These are phyloP conservation scores for Gadopsis bispinosus DNA, from an alignment of 2,797 vertebrate species.

Conservation along the genomic window DNA sequence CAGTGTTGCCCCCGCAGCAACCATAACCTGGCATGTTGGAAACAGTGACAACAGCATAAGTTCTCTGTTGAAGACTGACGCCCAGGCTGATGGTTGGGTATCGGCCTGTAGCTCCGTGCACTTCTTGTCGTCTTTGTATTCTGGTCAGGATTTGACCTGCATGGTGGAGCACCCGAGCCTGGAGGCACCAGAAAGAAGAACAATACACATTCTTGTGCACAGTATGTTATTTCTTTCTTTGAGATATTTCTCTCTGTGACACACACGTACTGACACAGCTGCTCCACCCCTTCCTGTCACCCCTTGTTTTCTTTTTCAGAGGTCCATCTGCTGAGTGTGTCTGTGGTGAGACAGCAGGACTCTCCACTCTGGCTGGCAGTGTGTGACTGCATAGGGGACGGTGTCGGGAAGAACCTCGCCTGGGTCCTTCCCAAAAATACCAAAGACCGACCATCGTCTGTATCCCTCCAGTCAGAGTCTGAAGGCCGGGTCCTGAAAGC, in stretches of 20 bases:
- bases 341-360: constrained; percentile 56
- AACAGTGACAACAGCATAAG: constrained; percentile 33
- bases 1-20: constrained; percentile 62
- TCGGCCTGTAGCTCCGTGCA: constrained; percentile 52
- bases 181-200: constrained; percentile 61
- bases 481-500: constrained; percentile 52
- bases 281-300: constrained; percentile 40
- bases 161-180: constrained; percentile 70
- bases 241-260: constrained; percentile 31
- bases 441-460: constrained; percentile 26
- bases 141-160: constrained; percentile 79
- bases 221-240: constrained; percentile 64
- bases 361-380: constrained; percentile 74
- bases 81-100: constrained; percentile 52
- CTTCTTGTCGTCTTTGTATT: constrained; percentile 68
- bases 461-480: constrained; percentile 28
- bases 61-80: constrained; percentile 25
- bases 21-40: constrained; percentile 71
- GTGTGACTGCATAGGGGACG: constrained; percentile 72
- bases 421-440: constrained; percentile 77
- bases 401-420: constrained; percentile 58
- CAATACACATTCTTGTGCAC: constrained; percentile 62
- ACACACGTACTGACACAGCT: constrained; percentile 22
- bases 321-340: constrained; percentile 58
- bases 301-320: constrained; percentile 63